Conservation (phyloP, 2,888 invertebrate genomes). For the Teinopalpus imperialis region DNA sequence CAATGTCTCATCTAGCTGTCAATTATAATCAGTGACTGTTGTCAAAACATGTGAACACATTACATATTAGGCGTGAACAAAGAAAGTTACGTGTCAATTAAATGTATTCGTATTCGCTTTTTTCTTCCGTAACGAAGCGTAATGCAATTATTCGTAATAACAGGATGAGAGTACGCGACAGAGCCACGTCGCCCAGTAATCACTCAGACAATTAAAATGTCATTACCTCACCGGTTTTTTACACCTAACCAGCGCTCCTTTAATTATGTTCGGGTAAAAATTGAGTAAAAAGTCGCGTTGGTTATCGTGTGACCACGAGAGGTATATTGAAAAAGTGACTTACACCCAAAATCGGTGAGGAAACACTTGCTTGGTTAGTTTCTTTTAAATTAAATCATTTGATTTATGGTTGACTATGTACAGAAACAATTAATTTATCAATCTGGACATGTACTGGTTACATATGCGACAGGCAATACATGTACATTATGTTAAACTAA, state of each 20-base stretch:
- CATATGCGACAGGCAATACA: too few relatives aligned
- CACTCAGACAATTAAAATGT: conserved; percentile 79
- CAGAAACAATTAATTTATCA: too few relatives aligned
- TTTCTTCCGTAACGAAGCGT: conserved; percentile 78
- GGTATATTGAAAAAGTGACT: conserved; percentile 27
- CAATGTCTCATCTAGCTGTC: neutral
- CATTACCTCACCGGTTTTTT: conserved; percentile 72
- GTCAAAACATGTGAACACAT: conserved; percentile 50
- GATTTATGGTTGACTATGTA: too few relatives aligned
- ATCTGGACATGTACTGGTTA: too few relatives aligned
- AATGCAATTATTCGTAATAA: conserved; percentile 81
- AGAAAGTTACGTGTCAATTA: conserved; percentile 77
- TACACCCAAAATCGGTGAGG: conserved; percentile 17
- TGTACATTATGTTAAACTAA: too few relatives aligned
- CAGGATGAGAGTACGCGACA: conserved; percentile 77
- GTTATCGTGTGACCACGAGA: conserved; percentile 41
- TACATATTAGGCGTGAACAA: conserved; percentile 71
- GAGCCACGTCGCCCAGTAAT: conserved; percentile 62
- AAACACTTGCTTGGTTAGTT: conserved; percentile 3
- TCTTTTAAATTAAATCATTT: too few relatives aligned
- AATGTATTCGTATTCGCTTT: conserved; percentile 62
- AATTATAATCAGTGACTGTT: conserved; percentile 11
- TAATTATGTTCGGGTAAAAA: conserved; percentile 66
- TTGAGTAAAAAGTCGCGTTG: conserved; percentile 43
- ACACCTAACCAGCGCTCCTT: conserved; percentile 68